Conservation (phyloP, 2,113 vertebrate genomes). For the Cichladusa arquata region DNA sequence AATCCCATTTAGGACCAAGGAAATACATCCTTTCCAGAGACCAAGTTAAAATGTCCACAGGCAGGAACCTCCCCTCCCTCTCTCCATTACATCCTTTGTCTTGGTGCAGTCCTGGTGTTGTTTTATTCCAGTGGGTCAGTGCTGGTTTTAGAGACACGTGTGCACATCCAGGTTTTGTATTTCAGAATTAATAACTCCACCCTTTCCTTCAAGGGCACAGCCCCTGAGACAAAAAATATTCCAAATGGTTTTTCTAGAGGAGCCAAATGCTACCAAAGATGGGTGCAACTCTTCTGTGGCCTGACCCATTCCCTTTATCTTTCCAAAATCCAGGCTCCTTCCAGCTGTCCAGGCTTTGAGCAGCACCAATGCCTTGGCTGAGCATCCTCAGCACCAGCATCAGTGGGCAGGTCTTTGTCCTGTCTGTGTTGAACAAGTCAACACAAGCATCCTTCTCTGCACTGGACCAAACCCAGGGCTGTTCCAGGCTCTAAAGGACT, state of each 20-base stretch:
- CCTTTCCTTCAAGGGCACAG: neutral
- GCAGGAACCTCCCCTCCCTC: neutral
- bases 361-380: rapidly evolving
- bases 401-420: neutral
- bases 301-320: neutral
- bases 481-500: neutral
- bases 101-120: neutral
- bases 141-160: neutral
- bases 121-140: neutral
- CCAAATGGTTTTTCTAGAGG: neutral
- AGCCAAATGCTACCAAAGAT: neutral
- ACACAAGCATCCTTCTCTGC: neutral
- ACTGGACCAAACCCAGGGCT: neutral
- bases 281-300: neutral
- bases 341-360: neutral
- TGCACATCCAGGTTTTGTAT: neutral
- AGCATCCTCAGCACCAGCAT: rapidly evolving
- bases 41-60: conserved; percentile 34
- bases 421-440: rapidly evolving
- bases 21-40: conserved; percentile 55
- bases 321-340: neutral
- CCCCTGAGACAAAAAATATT: neutral
- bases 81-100: neutral
- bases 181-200: neutral
- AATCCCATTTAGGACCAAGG: conserved; percentile 39